Base-by-base conservation (phyloP, 2,888 invertebrate genomes). In the Schizaphis graminum region DNA sequence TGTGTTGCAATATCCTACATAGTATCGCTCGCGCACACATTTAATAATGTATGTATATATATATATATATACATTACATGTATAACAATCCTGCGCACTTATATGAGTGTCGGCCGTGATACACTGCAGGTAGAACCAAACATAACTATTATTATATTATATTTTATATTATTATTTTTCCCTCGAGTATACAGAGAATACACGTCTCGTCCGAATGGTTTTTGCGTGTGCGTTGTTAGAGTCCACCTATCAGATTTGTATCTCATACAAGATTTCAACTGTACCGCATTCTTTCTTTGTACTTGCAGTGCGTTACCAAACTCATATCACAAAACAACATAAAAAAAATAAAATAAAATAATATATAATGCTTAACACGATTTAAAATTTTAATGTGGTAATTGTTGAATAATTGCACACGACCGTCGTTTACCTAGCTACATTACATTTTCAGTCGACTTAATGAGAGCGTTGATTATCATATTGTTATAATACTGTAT, bases 1-100 rank as follows among this genome's bases (percentile, higher is more conserved):
- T 28, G 86, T 92, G 92, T 86, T 47, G 92, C 92, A 92, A 92
- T 86, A 57, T 91, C 56, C 85, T 91, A 41, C 26, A 85, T 53
- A 77, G 53, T 53, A 53, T 53, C 67, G 57, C 57, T 26, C 89
- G 44, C 35, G 56, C 56, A 44, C 35, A 57, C 57, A 56, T 35
- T 44, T 85, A 16, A 53, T 56, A 56, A 7, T 56, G 24, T 24
- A 24, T 24, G 26, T 4, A 56, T 56, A 56, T 56, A 57, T 57
- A 57, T 57, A 57, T 57, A 57, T 57, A 56, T 24, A 77, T 16
- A 57, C 16, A 77, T 77, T 77, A 35, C 8, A 35, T 35, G n/a
- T 35, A 77, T 35, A 77, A 77, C 77, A 35, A 77, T 21, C 77
- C 77, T 35, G 35, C 8, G 77, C 8, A 16, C 8, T 7, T 77